Conservation (phyloP, 2,888 invertebrate genomes). For the Allophyes oxyacanthae region DNA sequence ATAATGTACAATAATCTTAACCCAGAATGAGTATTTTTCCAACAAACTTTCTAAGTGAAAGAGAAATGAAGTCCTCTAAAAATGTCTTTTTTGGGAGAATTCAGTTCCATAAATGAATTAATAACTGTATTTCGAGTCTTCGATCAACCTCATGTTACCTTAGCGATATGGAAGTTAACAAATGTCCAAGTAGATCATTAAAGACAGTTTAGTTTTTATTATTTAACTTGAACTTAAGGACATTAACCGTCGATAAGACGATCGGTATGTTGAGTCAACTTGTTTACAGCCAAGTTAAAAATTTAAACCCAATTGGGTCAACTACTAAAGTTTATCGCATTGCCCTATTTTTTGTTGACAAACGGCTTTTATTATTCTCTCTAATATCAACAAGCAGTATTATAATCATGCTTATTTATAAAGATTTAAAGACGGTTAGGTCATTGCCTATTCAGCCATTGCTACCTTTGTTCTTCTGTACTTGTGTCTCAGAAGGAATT, state of each 20-base stretch:
- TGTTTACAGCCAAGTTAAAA: conserved; percentile 16
- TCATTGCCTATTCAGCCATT: not conserved
- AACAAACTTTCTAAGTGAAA: no score
- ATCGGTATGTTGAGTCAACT: conserved; percentile 1
- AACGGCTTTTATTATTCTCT: conserved; percentile 8
- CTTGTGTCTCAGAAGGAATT: not conserved
- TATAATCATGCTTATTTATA: not conserved
- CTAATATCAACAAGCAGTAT: not conserved
- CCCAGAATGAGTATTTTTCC: no score
- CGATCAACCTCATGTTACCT: no score
- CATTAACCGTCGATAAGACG: conserved; percentile 2
- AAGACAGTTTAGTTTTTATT: not conserved
- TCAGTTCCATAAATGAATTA: no score
- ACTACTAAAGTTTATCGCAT: conserved; percentile 19
- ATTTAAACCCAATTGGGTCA: conserved; percentile 16
- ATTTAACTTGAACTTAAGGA: conserved; percentile 1
- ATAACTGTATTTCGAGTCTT: no score
- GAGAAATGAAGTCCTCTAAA: no score
- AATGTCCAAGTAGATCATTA: not conserved
- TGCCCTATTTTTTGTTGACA: conserved; percentile 1
- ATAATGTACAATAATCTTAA: no score
- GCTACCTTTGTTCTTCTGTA: not conserved
- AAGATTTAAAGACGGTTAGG: conserved; percentile 1
- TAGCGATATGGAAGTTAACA: no score
- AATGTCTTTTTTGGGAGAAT: no score